These are phyloP conservation scores for Beris chalybata DNA, from an alignment of 2,888 invertebrate species.

Conservation along the genomic window DNA sequence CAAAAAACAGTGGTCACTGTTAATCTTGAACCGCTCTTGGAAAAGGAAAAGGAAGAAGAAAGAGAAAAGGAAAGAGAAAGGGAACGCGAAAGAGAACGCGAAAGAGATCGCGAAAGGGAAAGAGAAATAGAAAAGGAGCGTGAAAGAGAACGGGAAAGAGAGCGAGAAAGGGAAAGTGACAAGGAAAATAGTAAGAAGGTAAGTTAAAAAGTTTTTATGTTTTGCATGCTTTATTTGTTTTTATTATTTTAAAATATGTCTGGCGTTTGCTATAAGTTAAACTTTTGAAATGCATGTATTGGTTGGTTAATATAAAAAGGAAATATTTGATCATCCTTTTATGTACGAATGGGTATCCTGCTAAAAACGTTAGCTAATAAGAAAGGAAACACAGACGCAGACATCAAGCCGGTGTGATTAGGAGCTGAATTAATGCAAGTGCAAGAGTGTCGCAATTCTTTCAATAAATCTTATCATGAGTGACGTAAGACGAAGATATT, in stretches of 20 bases:
- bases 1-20: constrained; percentile 25
- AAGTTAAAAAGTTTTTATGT: constrained; percentile 8
- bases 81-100: background rate
- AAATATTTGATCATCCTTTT: too few relatives aligned
- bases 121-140: background rate
- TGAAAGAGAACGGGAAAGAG: background rate
- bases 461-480: too few relatives aligned
- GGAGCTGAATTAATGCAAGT: too few relatives aligned
- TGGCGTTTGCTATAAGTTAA: too few relatives aligned
- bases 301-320: too few relatives aligned
- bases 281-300: too few relatives aligned
- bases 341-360: too few relatives aligned
- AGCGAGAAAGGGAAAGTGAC: background rate
- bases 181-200: constrained; percentile 34
- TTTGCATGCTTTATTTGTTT: constrained; percentile 8
- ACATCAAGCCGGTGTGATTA: too few relatives aligned
- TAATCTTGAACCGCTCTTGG: constrained; percentile 27
- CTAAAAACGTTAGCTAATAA: too few relatives aligned
- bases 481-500: too few relatives aligned
- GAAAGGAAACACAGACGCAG: too few relatives aligned
- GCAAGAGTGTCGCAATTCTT: too few relatives aligned
- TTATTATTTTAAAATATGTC: constrained; percentile 31
- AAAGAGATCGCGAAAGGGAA: background rate
- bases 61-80: background rate
- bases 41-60: constrained; percentile 19